Base-by-base conservation (phyloP, 2,113 vertebrate genomes). In the Nycticryphes semicollaris region DNA sequence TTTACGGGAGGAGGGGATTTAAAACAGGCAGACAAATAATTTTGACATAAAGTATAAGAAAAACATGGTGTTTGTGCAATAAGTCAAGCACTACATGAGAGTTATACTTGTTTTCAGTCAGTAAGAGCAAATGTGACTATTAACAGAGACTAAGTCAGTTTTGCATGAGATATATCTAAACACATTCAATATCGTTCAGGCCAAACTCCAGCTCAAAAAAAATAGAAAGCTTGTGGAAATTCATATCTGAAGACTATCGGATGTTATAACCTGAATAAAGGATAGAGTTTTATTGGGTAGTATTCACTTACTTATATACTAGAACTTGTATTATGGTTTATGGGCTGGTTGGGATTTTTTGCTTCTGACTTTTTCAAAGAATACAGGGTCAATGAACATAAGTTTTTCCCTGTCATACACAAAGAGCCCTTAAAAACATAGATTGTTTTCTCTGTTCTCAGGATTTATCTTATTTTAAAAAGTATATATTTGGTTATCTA, bases 401-500 rank as follows among this genome's bases (percentile, higher is more conserved):
- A 57, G 3, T 24, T 12, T 75, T 90, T 94, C 37, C 11, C 20
- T 73, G 3, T 51, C 16, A 50, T 43, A 5, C 13, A 68, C 35
- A 75, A 87, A 59, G 37, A 62, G 22, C 15, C 20, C 50, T 75
- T 82, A 83, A 77, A 90, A n/a, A 37, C 28, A 56, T 3, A n/a
- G 7, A 25, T 12, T 59, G 2, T 93, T 94, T 96, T 57, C 27
- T 90, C 25, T 90, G 64, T 94, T 90, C 27, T 43, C 9, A 59
- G 68, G 64, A 78, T 87, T 72, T 54, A 63, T 64, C 87, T 89
- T 48, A 60, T 81, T 95, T 74, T 25, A 8, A 66, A 87, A 93
- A 72, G 22, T 18, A 56, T 68, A 17, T 83, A 30, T 66, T 81
- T 81, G 25, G 60, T 83, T 86, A 60, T 79, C 43, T 15, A 66